Evolutionary conservation across 2,888 invertebrate species (phyloP).

Genomic region (Drymonia ruficornis): DNA sequence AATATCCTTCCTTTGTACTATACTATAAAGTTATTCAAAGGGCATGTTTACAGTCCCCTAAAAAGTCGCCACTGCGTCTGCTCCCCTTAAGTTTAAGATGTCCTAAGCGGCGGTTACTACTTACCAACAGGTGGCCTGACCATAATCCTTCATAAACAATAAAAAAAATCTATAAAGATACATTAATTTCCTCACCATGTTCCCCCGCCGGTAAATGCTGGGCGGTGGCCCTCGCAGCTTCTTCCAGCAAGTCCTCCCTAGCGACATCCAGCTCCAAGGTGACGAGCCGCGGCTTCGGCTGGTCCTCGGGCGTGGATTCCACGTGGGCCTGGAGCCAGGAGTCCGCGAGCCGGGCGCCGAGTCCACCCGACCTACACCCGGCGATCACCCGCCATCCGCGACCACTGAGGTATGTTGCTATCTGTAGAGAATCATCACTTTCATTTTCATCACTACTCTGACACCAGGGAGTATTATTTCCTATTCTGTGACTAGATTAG

Average conservation of each 20-base stretch:
- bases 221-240: constrained; percentile 91
- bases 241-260: constrained; percentile 91
- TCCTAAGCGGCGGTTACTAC: too few relatives aligned
- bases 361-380: constrained; percentile 87
- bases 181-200: constrained; percentile 87
- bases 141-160: too few relatives aligned
- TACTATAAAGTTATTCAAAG: too few relatives aligned
- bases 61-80: too few relatives aligned
- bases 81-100: too few relatives aligned
- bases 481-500: too few relatives aligned
- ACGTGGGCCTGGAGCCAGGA: constrained; percentile 83
- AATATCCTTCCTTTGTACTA: too few relatives aligned
- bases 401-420: constrained; percentile 89
- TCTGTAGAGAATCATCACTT: constrained; percentile 56
- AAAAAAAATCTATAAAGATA: too few relatives aligned
- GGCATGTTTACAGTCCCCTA: too few relatives aligned
- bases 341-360: constrained; percentile 85
- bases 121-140: too few relatives aligned
- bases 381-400: constrained; percentile 92
- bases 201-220: constrained; percentile 93
- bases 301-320: constrained; percentile 76
- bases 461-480: too few relatives aligned
- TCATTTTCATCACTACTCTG: background rate
- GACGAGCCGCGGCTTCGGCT: constrained; percentile 84
- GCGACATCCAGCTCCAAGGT: constrained; percentile 91